Conservation (phyloP, 2,888 invertebrate genomes). For the Bruchidius siliquastri region DNA sequence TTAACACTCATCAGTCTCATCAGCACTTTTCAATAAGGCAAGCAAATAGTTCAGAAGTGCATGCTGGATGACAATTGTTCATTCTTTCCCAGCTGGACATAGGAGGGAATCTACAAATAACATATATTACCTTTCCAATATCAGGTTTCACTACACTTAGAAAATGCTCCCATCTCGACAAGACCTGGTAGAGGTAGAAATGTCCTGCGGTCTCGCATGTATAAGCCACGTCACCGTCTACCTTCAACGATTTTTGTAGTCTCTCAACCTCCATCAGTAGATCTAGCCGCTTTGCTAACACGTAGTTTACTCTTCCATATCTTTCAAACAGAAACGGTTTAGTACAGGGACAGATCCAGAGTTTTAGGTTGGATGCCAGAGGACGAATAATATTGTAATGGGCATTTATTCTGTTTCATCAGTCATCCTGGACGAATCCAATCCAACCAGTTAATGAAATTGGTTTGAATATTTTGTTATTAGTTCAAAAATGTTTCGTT, state of each 20-base stretch:
- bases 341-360: not conserved
- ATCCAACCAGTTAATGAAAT: too few species aligned
- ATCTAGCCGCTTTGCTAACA: constrained; percentile 88
- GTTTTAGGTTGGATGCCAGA: too few species aligned
- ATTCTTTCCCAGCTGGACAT: too few species aligned
- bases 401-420: too few species aligned
- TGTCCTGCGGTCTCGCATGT: constrained; percentile 99
- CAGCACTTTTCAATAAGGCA: too few species aligned
- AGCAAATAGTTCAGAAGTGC: too few species aligned
- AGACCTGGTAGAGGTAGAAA: constrained; percentile 91
- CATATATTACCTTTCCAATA: constrained; percentile 41
- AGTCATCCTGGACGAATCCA: too few species aligned
- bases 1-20: too few species aligned
- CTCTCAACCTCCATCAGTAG: constrained; percentile 82
- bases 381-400: too few species aligned
- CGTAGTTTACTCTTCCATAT: constrained; percentile 98
- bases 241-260: constrained; percentile 80
- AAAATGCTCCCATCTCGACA: constrained; percentile 91
- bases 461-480: too few species aligned
- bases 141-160: constrained; percentile 57
- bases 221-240: constrained; percentile 85
- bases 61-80: too few species aligned
- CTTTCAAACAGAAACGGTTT: constrained; percentile 41
- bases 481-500: too few species aligned
- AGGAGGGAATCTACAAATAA: constrained; percentile 33